Evolutionary conservation across 2,888 invertebrate genomes (phyloP).

Genomic region (Cataglyphis rosenhaueri): DNA sequence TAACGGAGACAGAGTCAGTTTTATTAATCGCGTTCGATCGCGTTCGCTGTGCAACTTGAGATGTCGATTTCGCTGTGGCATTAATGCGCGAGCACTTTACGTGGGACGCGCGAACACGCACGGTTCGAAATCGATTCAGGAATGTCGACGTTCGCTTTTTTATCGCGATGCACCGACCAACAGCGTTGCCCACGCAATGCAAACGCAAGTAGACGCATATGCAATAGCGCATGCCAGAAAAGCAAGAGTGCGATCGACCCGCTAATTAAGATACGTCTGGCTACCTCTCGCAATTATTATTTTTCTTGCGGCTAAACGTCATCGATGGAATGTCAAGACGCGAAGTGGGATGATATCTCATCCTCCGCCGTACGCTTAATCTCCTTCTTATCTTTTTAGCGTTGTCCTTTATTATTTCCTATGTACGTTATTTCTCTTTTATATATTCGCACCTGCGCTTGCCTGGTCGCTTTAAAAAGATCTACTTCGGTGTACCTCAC

Average conservation of each 20-base stretch:
- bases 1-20: background rate
- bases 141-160: conserved; percentile 67
- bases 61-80: conserved; percentile 59
- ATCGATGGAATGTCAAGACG: conserved; percentile 33
- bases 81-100: conserved; percentile 65
- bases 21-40: conserved; percentile 13
- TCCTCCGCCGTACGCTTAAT: background rate
- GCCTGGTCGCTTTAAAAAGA: background rate
- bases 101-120: conserved; percentile 58
- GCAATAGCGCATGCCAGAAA: conserved; percentile 22
- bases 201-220: conserved; percentile 33
- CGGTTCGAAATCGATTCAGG: conserved; percentile 69
- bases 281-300: conserved; percentile 69
- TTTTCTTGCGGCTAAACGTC: conserved; percentile 65
- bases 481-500: background rate
- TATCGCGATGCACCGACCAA: conserved; percentile 51
- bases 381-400: background rate
- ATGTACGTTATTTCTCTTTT: conserved; percentile 12
- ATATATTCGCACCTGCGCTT: background rate
- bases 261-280: conserved; percentile 65
- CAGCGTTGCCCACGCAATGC: conserved; percentile 55
- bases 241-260: conserved; percentile 35
- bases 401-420: background rate
- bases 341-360: conserved; percentile 7
- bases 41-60: conserved; percentile 50